Evolutionary conservation across 2,113 vertebrate genomes (phyloP).

Genomic region (Turdus rufiventris): DNA sequence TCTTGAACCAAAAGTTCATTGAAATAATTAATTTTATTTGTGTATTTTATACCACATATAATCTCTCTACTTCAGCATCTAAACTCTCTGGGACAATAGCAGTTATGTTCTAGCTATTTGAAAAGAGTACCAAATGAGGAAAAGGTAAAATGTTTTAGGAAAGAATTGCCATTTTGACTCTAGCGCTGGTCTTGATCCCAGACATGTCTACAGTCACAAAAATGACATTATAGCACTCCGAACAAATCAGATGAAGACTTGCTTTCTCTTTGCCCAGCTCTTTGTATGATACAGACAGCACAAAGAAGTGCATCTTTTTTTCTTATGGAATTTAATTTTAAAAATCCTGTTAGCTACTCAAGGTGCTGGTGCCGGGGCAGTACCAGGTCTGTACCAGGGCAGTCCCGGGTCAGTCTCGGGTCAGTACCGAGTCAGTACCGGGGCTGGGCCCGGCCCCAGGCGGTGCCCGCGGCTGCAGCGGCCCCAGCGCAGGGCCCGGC

Average conservation of each 20-base stretch:
- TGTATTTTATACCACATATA: neutral
- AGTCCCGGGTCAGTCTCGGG: too few relatives aligned
- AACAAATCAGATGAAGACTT: neutral
- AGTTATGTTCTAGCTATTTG: neutral
- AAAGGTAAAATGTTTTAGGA: neutral
- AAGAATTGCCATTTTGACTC: neutral
- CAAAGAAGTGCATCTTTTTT: neutral
- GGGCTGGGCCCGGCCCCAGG: neutral
- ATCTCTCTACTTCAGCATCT: neutral
- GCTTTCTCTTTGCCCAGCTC: neutral
- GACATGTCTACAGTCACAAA: neutral
- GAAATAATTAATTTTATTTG: neutral
- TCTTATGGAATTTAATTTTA: neutral
- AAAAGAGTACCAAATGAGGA: neutral
- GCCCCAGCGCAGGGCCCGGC: neutral
- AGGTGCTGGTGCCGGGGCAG: accelerated
- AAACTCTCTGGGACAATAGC: neutral
- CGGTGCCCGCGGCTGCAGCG: neutral
- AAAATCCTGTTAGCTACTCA: neutral
- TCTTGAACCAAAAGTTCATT: neutral
- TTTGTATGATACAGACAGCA: neutral
- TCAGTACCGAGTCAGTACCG: too few relatives aligned
- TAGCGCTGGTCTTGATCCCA: neutral
- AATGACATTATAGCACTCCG: neutral
- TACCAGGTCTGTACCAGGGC: too few relatives aligned